phyloP scores from a whole-genome alignment of 2,888 invertebrate species.

The Morpho deidamia region DNA sequence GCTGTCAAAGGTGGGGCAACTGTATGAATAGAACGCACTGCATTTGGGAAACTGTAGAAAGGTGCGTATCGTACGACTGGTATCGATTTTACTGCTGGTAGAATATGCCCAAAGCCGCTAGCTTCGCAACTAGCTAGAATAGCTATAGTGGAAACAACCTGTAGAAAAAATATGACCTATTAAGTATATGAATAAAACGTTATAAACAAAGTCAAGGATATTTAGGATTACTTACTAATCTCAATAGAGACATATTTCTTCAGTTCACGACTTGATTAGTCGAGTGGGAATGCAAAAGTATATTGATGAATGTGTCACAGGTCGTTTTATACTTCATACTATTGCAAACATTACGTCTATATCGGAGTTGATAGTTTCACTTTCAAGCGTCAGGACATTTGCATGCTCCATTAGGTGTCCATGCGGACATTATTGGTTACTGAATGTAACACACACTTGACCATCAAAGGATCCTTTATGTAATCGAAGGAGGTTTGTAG shows the following conservation, averaged over 20 bases:
- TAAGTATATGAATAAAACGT: not conserved
- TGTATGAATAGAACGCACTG: slow-evolving; percentile 61
- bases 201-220: not conserved
- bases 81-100: slow-evolving; percentile 51
- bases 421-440: slow-evolving; percentile 54
- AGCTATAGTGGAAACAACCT: slow-evolving; percentile 49
- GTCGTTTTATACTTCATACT: slow-evolving; percentile 74
- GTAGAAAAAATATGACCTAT: slow-evolving; percentile 27
- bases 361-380: slow-evolving; percentile 61
- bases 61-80: slow-evolving; percentile 68
- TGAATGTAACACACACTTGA: slow-evolving; percentile 50
- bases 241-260: slow-evolving; percentile 49
- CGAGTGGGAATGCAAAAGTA: slow-evolving; percentile 56
- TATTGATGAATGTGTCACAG: slow-evolving; percentile 55
- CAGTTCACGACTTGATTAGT: slow-evolving; percentile 55
- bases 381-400: slow-evolving; percentile 69
- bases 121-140: slow-evolving; percentile 63
- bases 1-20: slow-evolving; percentile 48
- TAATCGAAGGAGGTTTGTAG: slow-evolving; percentile 45
- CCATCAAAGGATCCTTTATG: slow-evolving; percentile 58
- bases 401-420: slow-evolving; percentile 62
- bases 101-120: slow-evolving; percentile 60
- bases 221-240: slow-evolving; percentile 55
- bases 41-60: slow-evolving; percentile 65
- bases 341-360: slow-evolving; percentile 71